These are phyloP conservation scores for Anniella stebbinsi DNA, from an alignment of 2,797 vertebrate genomes.

Conservation along the genomic window DNA sequence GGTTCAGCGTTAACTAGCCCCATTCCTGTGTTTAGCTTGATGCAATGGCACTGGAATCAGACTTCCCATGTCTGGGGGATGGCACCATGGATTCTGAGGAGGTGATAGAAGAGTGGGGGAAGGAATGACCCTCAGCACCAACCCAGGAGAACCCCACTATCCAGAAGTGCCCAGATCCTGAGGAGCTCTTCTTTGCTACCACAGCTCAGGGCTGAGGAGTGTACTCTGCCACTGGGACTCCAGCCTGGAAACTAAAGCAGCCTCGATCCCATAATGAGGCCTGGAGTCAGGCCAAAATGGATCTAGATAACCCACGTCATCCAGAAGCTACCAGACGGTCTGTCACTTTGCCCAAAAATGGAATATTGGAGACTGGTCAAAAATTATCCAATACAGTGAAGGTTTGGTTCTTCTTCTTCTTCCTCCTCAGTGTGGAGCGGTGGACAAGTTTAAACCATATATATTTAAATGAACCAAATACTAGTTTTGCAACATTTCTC, in stretches of 20 bases:
- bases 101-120: neutral
- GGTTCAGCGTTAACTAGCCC: neutral
- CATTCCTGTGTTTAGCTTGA: neutral
- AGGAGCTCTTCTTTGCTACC: neutral
- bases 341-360: no score
- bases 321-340: no score
- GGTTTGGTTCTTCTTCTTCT: neutral
- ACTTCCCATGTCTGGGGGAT: neutral
- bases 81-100: neutral
- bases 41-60: neutral
- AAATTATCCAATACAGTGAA: no score
- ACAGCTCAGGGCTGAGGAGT: no score
- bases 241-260: neutral
- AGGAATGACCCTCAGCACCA: neutral
- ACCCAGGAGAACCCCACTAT: neutral
- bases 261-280: no score
- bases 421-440: neutral
- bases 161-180: neutral
- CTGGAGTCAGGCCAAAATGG: no score
- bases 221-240: neutral
- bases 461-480: neutral
- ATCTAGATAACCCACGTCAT: no score
- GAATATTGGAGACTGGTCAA: no score
- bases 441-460: neutral
- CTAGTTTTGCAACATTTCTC: neutral